Percentiles rank a stretch among this genome's conserved stretches.
These are phyloP conservation scores for Epiblema foenella DNA, from an alignment of 2,888 invertebrate genomes.

Conservation along the genomic window DNA sequence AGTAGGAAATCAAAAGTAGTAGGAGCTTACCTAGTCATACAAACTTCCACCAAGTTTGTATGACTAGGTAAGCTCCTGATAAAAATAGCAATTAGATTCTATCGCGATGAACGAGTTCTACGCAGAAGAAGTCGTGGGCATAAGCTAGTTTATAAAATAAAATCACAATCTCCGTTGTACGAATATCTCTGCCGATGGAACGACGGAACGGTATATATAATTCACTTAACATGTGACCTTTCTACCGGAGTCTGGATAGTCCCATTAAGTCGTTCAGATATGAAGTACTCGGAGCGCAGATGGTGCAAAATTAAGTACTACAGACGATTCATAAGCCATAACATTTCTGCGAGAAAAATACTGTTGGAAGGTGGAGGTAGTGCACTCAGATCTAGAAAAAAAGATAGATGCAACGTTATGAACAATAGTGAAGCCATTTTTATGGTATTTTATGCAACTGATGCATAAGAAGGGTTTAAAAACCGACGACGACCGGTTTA, in stretches of 20 bases:
- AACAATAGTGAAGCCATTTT: too few species aligned
- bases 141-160: slow-evolving; percentile 37
- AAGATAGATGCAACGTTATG: too few species aligned
- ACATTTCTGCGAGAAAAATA: slow-evolving; percentile 3
- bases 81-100: too few species aligned
- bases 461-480: too few species aligned
- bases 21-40: too few species aligned
- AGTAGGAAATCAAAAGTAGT: too few species aligned
- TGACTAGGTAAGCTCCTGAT: too few species aligned
- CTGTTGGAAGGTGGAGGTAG: not conserved
- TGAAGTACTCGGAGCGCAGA: slow-evolving; percentile 38
- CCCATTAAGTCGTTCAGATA: slow-evolving; percentile 38
- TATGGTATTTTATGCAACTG: too few species aligned
- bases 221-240: not conserved
- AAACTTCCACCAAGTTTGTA: too few species aligned
- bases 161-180: slow-evolving; percentile 28
- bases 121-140: too few species aligned
- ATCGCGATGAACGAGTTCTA: too few species aligned
- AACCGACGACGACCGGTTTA: too few species aligned
- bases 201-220: not conserved
- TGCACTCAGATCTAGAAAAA: not conserved
- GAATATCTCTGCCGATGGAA: not conserved
- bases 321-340: slow-evolving; percentile 34
- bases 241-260: not conserved
- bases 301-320: slow-evolving; percentile 34